Conservation (phyloP, 2,888 invertebrate species). For the Poecilus cupreus region DNA sequence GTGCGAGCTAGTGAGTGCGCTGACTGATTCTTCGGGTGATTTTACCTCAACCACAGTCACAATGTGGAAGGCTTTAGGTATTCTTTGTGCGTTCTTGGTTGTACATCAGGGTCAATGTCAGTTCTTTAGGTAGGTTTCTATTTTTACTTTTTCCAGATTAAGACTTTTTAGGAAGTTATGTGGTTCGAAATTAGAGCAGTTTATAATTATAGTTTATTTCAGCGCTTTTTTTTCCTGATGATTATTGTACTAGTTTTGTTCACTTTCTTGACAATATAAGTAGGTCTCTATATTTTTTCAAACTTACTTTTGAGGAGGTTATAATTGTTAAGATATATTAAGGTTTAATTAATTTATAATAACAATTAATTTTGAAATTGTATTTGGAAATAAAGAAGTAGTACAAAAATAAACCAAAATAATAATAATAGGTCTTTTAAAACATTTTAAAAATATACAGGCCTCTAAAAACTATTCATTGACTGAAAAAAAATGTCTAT, state of each 20-base stretch:
- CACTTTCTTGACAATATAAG: background rate
- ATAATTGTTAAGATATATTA: too few species aligned
- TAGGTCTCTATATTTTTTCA: too few species aligned
- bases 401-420: too few species aligned
- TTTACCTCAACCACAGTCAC: constrained; percentile 11
- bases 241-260: background rate
- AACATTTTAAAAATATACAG: too few species aligned
- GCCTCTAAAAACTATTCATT: too few species aligned
- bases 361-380: too few species aligned
- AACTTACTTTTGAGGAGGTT: too few species aligned
- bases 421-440: too few species aligned
- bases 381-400: too few species aligned
- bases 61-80: constrained; percentile 34
- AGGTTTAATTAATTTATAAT: too few species aligned
- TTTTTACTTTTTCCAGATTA: background rate
- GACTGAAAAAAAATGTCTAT: too few species aligned
- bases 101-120: constrained; percentile 50
- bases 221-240: background rate
- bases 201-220: too few species aligned
- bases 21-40: background rate
- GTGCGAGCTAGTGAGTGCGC: constrained; percentile 19
- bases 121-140: constrained; percentile 45
- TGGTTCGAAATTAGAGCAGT: background rate
- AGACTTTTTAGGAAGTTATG: background rate
- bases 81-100: constrained; percentile 33